phyloP scores from a whole-genome alignment of 2,888 invertebrate species.

The Protula sp. region DNA sequence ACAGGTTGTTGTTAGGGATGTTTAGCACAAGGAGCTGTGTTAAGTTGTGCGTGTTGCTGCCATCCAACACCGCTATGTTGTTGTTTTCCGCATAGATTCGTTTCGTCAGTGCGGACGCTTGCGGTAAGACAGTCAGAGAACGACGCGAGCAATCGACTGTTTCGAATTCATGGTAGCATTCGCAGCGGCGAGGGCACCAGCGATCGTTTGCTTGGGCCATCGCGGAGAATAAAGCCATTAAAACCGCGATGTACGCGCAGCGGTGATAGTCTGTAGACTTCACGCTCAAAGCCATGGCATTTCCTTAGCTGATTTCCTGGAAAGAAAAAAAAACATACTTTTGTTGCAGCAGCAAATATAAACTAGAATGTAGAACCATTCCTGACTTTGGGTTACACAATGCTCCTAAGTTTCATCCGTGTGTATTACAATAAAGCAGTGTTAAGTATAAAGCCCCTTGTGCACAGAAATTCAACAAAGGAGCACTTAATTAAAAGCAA shows the following conservation, averaged over 20 bases:
- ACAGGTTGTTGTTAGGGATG: slow-evolving; percentile 17
- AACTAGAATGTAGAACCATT: no score
- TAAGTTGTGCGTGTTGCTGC: slow-evolving; percentile 4
- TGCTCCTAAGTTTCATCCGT: no score
- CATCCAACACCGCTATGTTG: slow-evolving; percentile 12
- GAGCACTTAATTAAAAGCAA: no score
- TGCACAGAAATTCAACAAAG: no score
- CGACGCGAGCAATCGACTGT: slow-evolving; percentile 23
- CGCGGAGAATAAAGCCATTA: neutral
- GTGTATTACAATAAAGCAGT: no score
- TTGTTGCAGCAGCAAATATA: no score
- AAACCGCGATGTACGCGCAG: neutral
- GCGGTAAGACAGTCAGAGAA: slow-evolving; percentile 8
- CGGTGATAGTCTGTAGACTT: no score
- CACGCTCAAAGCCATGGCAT: no score
- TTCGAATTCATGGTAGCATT: slow-evolving; percentile 21
- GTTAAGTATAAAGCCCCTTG: no score
- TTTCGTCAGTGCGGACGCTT: slow-evolving; percentile 10
- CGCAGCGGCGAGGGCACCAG: slow-evolving; percentile 23
- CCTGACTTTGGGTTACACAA: no score
- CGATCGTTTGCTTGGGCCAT: neutral
- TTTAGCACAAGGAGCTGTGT: slow-evolving; percentile 17
- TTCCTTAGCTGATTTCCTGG: no score
- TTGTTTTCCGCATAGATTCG: slow-evolving; percentile 23
- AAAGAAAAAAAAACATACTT: no score